Conservation (phyloP, 2,797 vertebrate species). For the Vipera ursinii region DNA sequence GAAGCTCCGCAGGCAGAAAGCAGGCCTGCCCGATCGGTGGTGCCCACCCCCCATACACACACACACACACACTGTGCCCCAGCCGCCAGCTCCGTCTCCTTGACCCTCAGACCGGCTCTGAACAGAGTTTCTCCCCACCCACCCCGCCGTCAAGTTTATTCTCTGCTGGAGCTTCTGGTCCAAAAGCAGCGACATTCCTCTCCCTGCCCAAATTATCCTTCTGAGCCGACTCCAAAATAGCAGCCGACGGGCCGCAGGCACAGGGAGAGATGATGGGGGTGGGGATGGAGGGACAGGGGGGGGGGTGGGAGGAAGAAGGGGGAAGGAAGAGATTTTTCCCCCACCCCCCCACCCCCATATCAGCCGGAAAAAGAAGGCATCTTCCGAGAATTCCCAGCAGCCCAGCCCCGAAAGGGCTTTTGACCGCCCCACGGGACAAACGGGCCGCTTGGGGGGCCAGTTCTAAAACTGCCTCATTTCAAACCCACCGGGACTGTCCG, state of each 20-base stretch:
- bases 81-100: not conserved
- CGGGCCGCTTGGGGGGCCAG: not conserved
- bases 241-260: constrained; percentile 6
- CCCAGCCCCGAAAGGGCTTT: not conserved
- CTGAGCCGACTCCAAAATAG: constrained; percentile 59
- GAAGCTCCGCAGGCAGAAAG: not conserved
- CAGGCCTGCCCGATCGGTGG: not conserved
- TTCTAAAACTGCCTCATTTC: not conserved
- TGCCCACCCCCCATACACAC: too few relatives aligned
- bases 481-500: accelerated
- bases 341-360: not conserved
- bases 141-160: not conserved
- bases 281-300: too few relatives aligned
- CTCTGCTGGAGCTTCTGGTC: constrained; percentile 19
- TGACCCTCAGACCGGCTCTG: not conserved
- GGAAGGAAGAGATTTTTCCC: not conserved
- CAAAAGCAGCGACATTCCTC: constrained; percentile 54
- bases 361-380: not conserved
- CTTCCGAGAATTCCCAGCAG: not conserved
- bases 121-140: not conserved
- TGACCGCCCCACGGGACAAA: not conserved
- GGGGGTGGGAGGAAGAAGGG: too few relatives aligned
- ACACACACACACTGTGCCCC: not conserved
- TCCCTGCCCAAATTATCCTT: constrained; percentile 65
- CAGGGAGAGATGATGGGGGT: not conserved